phyloP scores from a whole-genome alignment of 2,888 invertebrate species.

The Chironomus riparius region DNA sequence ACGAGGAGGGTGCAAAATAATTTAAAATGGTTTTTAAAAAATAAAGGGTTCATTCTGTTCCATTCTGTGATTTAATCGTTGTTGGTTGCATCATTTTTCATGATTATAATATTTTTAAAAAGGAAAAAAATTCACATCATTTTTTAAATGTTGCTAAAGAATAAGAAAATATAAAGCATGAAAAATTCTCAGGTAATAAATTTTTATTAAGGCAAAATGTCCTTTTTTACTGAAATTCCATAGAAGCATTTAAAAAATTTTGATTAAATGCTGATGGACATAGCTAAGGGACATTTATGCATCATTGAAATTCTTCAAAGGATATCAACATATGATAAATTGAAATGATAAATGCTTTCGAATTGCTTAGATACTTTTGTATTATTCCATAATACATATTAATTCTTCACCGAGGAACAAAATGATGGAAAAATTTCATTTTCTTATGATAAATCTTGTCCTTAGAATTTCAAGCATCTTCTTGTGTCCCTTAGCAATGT shows the following conservation, averaged over 20 bases:
- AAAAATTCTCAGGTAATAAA: not conserved
- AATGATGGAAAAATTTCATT: not conserved
- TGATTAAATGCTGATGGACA: conserved; percentile 1
- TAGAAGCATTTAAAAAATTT: not conserved
- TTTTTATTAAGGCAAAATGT: not conserved
- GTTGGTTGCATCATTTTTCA: not conserved
- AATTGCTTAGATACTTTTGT: not conserved
- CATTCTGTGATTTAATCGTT: conserved; percentile 4
- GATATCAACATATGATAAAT: not conserved
- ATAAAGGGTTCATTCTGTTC: not conserved
- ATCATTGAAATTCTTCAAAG: conserved; percentile 8
- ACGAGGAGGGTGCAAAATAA: too few species aligned
- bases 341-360: not conserved
- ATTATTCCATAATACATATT: not conserved
- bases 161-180: not conserved
- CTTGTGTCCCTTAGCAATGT: not conserved
- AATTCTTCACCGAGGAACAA: too few species aligned
- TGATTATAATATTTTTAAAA: not conserved
- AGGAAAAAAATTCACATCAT: not conserved
- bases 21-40: not conserved
- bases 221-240: not conserved
- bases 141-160: not conserved
- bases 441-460: not conserved
- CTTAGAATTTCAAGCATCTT: not conserved
- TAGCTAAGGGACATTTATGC: not conserved